Evolutionary conservation across 2,888 invertebrate genomes (phyloP), one percentile per base, ranked within the genome.

Genomic region (Gryllus longicercus): DNA sequence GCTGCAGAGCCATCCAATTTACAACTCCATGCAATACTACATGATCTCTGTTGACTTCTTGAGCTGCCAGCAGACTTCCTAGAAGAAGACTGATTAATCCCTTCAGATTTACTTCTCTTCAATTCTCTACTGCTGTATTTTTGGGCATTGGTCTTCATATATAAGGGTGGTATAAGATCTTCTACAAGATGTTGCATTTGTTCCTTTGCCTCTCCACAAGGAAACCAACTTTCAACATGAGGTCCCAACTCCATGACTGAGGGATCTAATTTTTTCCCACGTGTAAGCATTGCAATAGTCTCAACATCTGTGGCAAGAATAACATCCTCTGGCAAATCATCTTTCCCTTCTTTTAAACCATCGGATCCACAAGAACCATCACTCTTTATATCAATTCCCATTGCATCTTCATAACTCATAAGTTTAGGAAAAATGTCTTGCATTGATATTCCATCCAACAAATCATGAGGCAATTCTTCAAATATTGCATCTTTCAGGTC

Each of bases 401-500:
- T 87, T 80, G 93, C 87, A 85, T 93, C 93, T 85, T 93, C 93
- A 84, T 92, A 93, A 78, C 91, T 91, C 90, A 91, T 91, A 81
- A 91, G 86, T 85, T 92, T 92, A 21, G 93, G 93, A 84, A 95
- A 94, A 84, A 95, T 95, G 85, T 95, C 95, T 87, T 95, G 93
- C 91, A 95, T 94, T 2, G 94, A 95, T 85, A 95, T 94, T 14
- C 95, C 94, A 86, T 95, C 95, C 50, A 95, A 87, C 79, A 95
- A 88, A 85, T 95, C 95, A 84, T 94, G 94, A 50, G 95, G 94
- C 50, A 95, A 87, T 85, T 95, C 95, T 88, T 95, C 94, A 84
- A 95, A 94, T 85, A 95, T 95, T 14, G 95, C 95, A 85, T 95
- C 95, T 85, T 95, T 94, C 4, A 95, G 90, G 88, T 95, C 95